These are phyloP conservation scores for Drosophila santomea DNA, from an alignment of 1,140 invertebrate genomes.

Conservation along the genomic window DNA sequence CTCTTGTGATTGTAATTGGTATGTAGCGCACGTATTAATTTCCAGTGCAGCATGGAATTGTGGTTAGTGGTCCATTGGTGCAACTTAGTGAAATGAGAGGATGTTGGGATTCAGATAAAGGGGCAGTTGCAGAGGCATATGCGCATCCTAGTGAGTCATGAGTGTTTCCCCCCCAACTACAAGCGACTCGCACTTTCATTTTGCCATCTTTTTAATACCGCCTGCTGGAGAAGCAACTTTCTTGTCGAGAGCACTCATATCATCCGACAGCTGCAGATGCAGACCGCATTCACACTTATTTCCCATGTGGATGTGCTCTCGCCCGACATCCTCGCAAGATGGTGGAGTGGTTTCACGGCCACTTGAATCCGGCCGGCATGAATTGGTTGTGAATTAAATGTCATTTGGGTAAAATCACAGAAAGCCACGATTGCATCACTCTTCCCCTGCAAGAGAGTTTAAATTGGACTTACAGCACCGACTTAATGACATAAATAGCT, in stretches of 20 bases:
- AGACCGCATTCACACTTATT: conserved; percentile 33
- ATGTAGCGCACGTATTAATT: conserved; percentile 32
- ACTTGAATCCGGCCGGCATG: conserved; percentile 37
- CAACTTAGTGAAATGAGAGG: conserved; percentile 55
- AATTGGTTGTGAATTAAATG: conserved; percentile 41
- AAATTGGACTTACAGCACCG: conserved; percentile 59
- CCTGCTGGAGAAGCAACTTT: conserved; percentile 62
- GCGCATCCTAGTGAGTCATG: conserved; percentile 34
- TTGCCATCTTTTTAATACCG: conserved; percentile 56
- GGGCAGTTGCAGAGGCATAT: background rate
- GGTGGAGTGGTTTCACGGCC: conserved; percentile 41
- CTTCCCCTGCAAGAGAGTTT: conserved; percentile 43
- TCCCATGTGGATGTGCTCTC: conserved; percentile 31
- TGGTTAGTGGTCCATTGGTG: conserved; percentile 42
- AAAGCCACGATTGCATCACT: conserved; percentile 62
- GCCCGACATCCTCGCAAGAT: conserved; percentile 34
- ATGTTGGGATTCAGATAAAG: background rate
- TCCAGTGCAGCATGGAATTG: conserved; percentile 57
- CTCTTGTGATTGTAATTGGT: conserved; percentile 15
- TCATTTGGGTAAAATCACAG: conserved; percentile 45
- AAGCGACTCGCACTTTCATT: conserved; percentile 69
- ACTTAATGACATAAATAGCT: conserved; percentile 58
- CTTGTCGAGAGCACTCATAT: conserved; percentile 53
- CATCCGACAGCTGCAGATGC: conserved; percentile 43
- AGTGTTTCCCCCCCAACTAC: conserved; percentile 13